These are phyloP conservation scores for Leucophenga varia DNA, from an alignment of 1,140 invertebrate genomes.

Conservation along the genomic window DNA sequence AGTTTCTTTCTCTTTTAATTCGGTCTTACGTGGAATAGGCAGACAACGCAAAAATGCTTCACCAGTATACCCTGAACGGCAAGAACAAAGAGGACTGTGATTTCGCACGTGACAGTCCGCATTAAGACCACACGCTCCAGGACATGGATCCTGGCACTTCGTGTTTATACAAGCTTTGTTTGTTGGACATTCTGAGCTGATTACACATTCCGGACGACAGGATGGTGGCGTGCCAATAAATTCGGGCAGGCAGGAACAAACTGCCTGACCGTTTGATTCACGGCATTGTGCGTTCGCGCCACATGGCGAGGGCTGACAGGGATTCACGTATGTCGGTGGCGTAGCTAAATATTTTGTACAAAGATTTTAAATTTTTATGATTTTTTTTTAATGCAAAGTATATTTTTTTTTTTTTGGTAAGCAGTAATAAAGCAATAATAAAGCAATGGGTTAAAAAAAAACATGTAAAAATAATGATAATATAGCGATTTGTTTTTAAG, in stretches of 20 bases:
- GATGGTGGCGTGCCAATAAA: slow-evolving; percentile 75
- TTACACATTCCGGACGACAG: slow-evolving; percentile 80
- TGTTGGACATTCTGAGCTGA: slow-evolving; percentile 77
- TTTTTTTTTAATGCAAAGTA: slow-evolving; percentile 19
- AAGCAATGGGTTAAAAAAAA: no score
- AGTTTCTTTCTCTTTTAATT: slow-evolving; percentile 68
- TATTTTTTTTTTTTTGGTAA: slow-evolving; percentile 5
- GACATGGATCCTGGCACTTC: slow-evolving; percentile 82
- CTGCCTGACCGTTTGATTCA: slow-evolving; percentile 70
- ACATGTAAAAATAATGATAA: no score
- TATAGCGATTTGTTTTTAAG: no score
- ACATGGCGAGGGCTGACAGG: slow-evolving; percentile 71
- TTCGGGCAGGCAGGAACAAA: slow-evolving; percentile 75
- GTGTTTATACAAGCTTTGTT: slow-evolving; percentile 80
- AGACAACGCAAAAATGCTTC: slow-evolving; percentile 79
- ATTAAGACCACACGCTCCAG: slow-evolving; percentile 76
- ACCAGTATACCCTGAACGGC: slow-evolving; percentile 73
- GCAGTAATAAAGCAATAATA: slow-evolving; percentile 13
- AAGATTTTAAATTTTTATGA: slow-evolving; percentile 7
- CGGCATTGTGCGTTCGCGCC: slow-evolving; percentile 77
- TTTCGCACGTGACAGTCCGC: slow-evolving; percentile 83
- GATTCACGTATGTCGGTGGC: slow-evolving; percentile 61
- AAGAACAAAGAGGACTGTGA: slow-evolving; percentile 81
- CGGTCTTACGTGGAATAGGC: slow-evolving; percentile 61
- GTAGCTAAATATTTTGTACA: slow-evolving; percentile 52